phyloP scores from a whole-genome alignment of 2,888 invertebrate species.

The Diarsia rubi region DNA sequence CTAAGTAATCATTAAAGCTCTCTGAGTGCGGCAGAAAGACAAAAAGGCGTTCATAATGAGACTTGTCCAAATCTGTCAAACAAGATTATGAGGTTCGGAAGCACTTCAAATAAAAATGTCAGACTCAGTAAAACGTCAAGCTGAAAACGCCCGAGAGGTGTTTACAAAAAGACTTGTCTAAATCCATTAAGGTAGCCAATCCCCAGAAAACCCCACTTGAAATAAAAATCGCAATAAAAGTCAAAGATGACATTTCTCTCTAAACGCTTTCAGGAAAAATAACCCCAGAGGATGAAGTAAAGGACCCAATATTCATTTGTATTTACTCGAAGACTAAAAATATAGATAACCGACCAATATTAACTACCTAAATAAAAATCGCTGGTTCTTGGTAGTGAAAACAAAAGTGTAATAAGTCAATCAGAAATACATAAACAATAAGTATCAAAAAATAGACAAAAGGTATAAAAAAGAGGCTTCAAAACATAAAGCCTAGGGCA shows the following conservation, averaged over 20 bases:
- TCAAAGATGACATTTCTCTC: conserved; percentile 18
- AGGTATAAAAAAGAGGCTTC: too few relatives aligned
- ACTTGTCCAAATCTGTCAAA: not conserved
- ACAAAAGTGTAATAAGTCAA: too few relatives aligned
- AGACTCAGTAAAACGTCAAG: not conserved
- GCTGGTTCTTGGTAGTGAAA: too few relatives aligned
- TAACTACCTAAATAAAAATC: too few relatives aligned
- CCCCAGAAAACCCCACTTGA: not conserved
- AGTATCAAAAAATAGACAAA: too few relatives aligned
- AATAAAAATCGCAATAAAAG: conserved; percentile 20
- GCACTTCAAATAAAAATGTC: conserved; percentile 11
- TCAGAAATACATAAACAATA: too few relatives aligned
- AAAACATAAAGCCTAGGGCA: too few relatives aligned
- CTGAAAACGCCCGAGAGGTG: not conserved
- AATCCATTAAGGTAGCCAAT: conserved; percentile 5
- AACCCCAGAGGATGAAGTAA: conserved; percentile 63
- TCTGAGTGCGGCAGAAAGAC: too few relatives aligned
- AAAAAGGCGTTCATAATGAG: conserved; percentile 3
- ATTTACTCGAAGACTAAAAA: conserved; percentile 37
- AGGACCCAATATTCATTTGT: conserved; percentile 69
- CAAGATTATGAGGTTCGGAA: not conserved
- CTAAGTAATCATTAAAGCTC: too few relatives aligned
- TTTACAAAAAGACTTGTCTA: conserved; percentile 12
- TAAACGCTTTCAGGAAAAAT: conserved; percentile 17
- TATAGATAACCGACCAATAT: not conserved